phyloP scores from a whole-genome alignment of 2,888 invertebrate species.

The Globia sparganii region DNA sequence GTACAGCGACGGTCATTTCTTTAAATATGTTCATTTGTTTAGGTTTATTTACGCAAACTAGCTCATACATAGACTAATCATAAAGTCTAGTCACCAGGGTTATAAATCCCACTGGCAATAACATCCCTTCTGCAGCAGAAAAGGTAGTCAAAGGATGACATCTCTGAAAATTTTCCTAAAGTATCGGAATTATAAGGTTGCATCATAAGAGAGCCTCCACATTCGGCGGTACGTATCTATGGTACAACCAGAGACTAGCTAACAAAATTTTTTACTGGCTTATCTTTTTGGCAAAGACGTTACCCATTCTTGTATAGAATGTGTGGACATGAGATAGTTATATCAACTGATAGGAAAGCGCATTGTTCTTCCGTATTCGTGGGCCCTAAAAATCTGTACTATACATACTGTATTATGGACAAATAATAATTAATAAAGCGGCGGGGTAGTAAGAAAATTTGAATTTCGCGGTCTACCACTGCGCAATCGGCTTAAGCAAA shows the following conservation, averaged over 20 bases:
- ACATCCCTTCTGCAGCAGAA: not conserved
- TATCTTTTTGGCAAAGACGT: slow-evolving; percentile 30
- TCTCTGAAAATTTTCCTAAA: not conserved
- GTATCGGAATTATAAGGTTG: not conserved
- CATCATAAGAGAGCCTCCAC: not conserved
- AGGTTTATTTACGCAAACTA: not conserved
- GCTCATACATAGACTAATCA: not conserved
- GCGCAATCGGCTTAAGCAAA: too few relatives aligned
- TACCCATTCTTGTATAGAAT: slow-evolving; percentile 18
- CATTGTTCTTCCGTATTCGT: not conserved
- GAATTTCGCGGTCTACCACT: too few relatives aligned
- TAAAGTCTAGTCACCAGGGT: too few relatives aligned
- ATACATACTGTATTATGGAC: not conserved
- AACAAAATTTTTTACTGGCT: slow-evolving; percentile 27
- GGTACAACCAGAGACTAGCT: not conserved
- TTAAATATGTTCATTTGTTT: not conserved
- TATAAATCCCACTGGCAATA: too few relatives aligned
- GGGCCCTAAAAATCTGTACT: not conserved
- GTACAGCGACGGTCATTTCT: not conserved
- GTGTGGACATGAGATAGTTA: slow-evolving; percentile 1
- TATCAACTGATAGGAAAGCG: too few relatives aligned
- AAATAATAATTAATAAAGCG: not conserved
- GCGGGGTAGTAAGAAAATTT: too few relatives aligned
- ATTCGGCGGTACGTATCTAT: not conserved
- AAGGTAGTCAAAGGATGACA: not conserved